These are phyloP conservation scores for Holacanthella duospinosa DNA, from an alignment of 2,888 invertebrate genomes.

Conservation along the genomic window DNA sequence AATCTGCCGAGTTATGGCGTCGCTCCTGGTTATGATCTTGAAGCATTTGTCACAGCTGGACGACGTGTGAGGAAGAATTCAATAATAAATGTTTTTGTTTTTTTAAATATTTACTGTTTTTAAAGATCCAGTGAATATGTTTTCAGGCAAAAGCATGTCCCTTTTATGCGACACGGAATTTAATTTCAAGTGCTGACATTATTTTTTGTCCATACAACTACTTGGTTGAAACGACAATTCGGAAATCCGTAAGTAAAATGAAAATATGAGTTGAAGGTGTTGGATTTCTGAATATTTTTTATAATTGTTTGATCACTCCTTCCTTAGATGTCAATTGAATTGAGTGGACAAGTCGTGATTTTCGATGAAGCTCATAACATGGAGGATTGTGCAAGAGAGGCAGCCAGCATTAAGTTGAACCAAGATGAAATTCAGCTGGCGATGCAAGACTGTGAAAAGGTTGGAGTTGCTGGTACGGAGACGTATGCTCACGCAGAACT, in stretches of 20 bases:
- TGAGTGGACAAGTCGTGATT: constrained; percentile 55
- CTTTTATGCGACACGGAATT: constrained; percentile 54
- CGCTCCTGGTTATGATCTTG: constrained; percentile 55
- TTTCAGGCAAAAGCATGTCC: constrained; percentile 49
- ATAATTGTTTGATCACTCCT: too few relatives aligned
- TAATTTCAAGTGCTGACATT: constrained; percentile 54
- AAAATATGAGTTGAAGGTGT: too few relatives aligned
- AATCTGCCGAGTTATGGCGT: constrained; percentile 38
- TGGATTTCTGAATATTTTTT: background rate
- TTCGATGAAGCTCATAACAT: constrained; percentile 77
- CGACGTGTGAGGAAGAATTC: constrained; percentile 32
- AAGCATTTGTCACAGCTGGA: constrained; percentile 53
- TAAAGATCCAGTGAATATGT: too few relatives aligned
- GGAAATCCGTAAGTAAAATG: constrained; percentile 49
- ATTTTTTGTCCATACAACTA: constrained; percentile 76
- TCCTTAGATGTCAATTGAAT: constrained; percentile 55
- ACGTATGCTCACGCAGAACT: constrained; percentile 22
- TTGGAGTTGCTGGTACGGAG: constrained; percentile 32
- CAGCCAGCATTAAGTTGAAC: constrained; percentile 51
- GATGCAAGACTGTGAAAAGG: constrained; percentile 43
- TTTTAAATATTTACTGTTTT: too few relatives aligned
- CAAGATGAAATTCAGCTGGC: constrained; percentile 45
- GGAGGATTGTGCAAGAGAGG: constrained; percentile 60
- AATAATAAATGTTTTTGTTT: background rate
- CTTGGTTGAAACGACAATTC: constrained; percentile 58